Percentiles rank a stretch among this genome's conserved stretches.
Evolutionary conservation across 2,797 vertebrate species (phyloP).

Genomic region (Galagoides demidoff): DNA sequence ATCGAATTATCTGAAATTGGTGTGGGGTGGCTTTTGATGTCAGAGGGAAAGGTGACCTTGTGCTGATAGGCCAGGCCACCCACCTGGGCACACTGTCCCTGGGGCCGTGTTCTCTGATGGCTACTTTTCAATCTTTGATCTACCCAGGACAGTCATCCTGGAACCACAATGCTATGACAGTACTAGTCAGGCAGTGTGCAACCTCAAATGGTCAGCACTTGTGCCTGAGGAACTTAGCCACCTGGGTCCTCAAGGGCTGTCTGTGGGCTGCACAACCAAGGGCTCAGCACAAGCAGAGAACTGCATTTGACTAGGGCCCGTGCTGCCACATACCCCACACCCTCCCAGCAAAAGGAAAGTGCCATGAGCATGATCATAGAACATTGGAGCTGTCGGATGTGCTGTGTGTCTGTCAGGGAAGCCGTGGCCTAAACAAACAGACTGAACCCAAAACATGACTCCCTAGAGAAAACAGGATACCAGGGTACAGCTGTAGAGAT

Average conservation of each 20-base stretch:
- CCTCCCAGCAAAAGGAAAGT: background rate
- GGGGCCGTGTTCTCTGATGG: background rate
- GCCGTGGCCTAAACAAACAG: background rate
- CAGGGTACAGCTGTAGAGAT: background rate
- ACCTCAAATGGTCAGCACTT: background rate
- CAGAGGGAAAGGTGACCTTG: background rate
- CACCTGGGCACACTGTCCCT: background rate
- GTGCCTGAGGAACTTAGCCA: no score
- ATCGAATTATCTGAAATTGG: background rate
- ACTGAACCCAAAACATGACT: background rate
- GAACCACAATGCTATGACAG: no score
- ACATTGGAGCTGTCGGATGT: background rate
- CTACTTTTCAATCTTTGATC: background rate
- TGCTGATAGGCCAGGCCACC: no score
- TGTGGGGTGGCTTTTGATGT: background rate
- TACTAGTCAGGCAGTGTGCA: no score
- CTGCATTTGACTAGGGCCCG: no score
- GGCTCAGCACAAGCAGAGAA: background rate
- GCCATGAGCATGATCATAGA: no score
- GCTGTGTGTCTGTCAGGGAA: background rate
- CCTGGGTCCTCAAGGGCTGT: no score
- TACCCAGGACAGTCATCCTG: no score
- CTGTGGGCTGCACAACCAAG: background rate
- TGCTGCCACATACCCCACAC: background rate
- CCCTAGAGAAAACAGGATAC: background rate